Evolutionary conservation across 2,797 vertebrate genomes (phyloP).

Genomic region (Carcharodon carcharias): DNA sequence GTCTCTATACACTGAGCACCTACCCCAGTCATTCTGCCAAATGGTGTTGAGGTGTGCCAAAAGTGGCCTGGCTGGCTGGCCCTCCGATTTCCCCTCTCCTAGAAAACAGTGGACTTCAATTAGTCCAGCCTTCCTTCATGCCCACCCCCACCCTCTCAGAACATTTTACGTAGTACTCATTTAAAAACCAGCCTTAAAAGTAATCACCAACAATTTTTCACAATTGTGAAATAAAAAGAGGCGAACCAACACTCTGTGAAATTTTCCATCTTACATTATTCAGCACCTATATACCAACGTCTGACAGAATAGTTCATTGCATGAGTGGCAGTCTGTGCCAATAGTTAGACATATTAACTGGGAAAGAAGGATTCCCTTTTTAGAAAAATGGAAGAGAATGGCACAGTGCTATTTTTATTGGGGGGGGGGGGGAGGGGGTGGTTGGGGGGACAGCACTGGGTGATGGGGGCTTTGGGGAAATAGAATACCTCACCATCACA

Average conservation of each 20-base stretch:
- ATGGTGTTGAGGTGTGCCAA: not conserved
- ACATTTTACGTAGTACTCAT: not conserved
- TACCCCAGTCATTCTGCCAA: not conserved
- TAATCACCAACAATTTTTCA: not conserved
- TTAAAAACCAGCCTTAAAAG: not conserved
- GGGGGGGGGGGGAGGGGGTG: too few species aligned
- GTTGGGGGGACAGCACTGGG: not conserved
- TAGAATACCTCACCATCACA: not conserved
- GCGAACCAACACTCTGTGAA: not conserved
- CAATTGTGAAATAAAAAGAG: not conserved
- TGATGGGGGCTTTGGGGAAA: not conserved
- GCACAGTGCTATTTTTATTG: not conserved
- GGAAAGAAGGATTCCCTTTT: not conserved
- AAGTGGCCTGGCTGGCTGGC: not conserved
- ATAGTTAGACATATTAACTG: not conserved
- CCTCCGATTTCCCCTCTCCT: constrained; percentile 17
- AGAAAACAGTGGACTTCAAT: constrained; percentile 11
- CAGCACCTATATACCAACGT: not conserved
- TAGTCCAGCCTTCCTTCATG: not conserved
- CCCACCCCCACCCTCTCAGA: not conserved
- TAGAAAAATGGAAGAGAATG: not conserved
- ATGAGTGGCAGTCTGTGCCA: not conserved
- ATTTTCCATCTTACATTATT: not conserved
- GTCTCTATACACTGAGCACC: not conserved
- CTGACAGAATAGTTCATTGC: not conserved